phyloP scores from a whole-genome alignment of 2,797 vertebrate species.

The Gymnocypris eckloni region DNA sequence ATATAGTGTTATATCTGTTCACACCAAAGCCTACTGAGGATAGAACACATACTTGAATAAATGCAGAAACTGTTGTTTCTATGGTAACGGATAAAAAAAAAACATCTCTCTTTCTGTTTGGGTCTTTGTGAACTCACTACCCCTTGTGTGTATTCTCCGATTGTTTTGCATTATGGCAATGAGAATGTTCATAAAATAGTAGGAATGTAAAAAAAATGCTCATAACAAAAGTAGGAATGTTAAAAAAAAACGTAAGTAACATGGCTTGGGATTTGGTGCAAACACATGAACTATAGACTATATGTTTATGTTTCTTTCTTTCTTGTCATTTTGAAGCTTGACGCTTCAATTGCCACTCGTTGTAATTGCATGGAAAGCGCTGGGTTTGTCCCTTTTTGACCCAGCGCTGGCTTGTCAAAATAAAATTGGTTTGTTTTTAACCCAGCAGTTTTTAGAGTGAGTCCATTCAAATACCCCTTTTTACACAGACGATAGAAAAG shows the following conservation, averaged over 20 bases:
- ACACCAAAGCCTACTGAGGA: neutral
- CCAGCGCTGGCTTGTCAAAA: no score
- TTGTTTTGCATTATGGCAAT: neutral
- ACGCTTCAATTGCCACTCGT: neutral
- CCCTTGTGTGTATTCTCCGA: neutral
- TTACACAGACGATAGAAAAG: neutral
- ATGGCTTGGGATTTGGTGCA: neutral
- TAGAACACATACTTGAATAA: neutral
- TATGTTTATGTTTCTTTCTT: neutral
- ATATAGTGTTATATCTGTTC: neutral
- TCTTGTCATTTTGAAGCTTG: neutral
- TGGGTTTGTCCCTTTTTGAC: no score
- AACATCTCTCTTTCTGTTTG: neutral
- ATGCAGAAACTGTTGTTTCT: constrained; percentile 26
- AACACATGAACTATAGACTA: neutral
- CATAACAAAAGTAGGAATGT: no score
- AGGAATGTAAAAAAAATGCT: neutral
- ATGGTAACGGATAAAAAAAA: constrained; percentile 6
- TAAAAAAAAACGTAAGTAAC: neutral
- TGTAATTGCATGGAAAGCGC: neutral
- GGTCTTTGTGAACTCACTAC: neutral
- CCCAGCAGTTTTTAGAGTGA: neutral
- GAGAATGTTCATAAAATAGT: neutral
- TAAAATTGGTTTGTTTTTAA: no score
- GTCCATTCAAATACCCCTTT: neutral